These are phyloP conservation scores for Arctopsyche grandis DNA, from an alignment of 1,140 invertebrate species.

Conservation along the genomic window DNA sequence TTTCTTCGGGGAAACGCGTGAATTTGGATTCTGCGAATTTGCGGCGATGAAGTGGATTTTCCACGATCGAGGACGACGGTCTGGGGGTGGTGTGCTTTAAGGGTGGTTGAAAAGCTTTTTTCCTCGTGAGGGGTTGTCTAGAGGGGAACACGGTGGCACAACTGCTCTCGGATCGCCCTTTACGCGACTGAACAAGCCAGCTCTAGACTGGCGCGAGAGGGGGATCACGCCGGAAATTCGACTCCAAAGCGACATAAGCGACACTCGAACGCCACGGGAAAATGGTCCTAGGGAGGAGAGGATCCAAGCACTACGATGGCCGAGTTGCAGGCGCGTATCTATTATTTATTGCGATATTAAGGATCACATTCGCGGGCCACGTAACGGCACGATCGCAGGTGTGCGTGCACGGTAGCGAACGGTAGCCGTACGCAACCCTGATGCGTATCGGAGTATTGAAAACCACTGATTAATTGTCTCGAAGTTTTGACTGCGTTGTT, in stretches of 20 bases:
- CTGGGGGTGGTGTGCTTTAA: too few species aligned
- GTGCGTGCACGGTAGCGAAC: neutral
- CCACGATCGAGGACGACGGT: too few species aligned
- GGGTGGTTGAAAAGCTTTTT: too few species aligned
- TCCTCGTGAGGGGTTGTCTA: too few species aligned
- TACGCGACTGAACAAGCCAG: slow-evolving; percentile 27
- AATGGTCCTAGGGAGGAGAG: neutral
- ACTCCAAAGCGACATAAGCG: neutral
- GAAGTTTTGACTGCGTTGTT: too few species aligned
- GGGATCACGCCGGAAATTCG: neutral
- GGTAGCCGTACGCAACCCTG: neutral
- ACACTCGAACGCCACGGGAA: neutral
- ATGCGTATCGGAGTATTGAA: too few species aligned
- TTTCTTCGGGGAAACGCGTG: too few species aligned
- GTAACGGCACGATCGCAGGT: neutral
- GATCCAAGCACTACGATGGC: neutral
- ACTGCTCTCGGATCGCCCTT: slow-evolving; percentile 33
- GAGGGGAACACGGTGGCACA: neutral
- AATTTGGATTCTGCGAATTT: too few species aligned
- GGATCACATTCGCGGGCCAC: slow-evolving; percentile 26
- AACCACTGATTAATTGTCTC: too few species aligned
- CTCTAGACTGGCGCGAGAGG: neutral
- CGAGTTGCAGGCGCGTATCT: neutral
- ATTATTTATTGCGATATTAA: slow-evolving; percentile 35
- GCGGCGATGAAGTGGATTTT: too few species aligned